Evolutionary conservation across 2,797 vertebrate species (phyloP).

Genomic region (Semaprochilodus insignis): DNA sequence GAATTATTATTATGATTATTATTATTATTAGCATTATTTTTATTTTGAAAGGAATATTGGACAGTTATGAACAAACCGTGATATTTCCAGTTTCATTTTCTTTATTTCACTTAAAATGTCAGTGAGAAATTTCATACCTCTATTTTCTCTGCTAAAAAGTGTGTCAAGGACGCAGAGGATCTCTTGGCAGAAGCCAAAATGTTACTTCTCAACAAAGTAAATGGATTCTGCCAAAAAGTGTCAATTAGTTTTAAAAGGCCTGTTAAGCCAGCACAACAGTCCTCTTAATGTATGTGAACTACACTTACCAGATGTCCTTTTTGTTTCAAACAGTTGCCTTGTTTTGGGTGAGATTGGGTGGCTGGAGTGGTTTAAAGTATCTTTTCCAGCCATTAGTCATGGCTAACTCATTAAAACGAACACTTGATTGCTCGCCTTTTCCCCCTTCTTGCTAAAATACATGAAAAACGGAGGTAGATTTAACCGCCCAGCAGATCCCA

Average conservation of each 20-base stretch:
- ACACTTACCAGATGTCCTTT: constrained; percentile 64
- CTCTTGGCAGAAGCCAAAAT: constrained; percentile 57
- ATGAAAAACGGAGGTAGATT: constrained; percentile 43
- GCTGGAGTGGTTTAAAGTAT: constrained; percentile 65
- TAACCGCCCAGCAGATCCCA: constrained; percentile 21
- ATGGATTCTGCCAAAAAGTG: constrained; percentile 64
- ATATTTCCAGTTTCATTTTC: neutral
- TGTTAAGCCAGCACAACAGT: constrained; percentile 56
- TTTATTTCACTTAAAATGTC: neutral
- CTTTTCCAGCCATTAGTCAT: constrained; percentile 64
- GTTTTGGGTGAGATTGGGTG: constrained; percentile 60
- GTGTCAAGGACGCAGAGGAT: constrained; percentile 48
- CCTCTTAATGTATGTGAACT: constrained; percentile 65
- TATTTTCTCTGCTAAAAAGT: constrained; percentile 43
- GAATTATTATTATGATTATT: constrained; percentile 69
- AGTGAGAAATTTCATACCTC: neutral
- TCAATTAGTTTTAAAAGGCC: constrained; percentile 65
- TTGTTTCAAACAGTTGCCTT: constrained; percentile 64
- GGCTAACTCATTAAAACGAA: constrained; percentile 65
- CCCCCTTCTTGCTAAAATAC: constrained; percentile 54
- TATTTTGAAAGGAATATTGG: neutral
- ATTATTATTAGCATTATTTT: too few species aligned
- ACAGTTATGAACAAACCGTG: neutral
- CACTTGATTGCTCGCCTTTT: constrained; percentile 60
- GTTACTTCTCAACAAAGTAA: constrained; percentile 63